Conservation (phyloP, 2,113 vertebrate genomes). For the Thunnus thynnus region DNA sequence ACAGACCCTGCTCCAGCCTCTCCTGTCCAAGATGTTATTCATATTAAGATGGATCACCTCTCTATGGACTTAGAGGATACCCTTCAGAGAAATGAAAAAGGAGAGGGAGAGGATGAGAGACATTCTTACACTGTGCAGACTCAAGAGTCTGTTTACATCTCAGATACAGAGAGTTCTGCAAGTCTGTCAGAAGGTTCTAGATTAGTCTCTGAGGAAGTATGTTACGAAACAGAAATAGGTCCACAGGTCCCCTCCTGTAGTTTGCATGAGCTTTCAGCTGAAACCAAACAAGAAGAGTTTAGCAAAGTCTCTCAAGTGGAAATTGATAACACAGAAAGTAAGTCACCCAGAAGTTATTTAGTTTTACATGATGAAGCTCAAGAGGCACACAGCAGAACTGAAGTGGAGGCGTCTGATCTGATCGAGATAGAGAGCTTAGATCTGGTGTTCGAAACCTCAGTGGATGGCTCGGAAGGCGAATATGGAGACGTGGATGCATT, state of each 20-base stretch:
- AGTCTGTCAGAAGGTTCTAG: background rate
- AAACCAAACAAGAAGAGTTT: slow-evolving; percentile 16
- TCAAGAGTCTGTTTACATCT: slow-evolving; percentile 12
- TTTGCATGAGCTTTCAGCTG: background rate
- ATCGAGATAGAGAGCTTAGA: slow-evolving; percentile 42
- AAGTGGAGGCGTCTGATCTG: background rate
- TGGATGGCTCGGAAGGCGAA: slow-evolving; percentile 61
- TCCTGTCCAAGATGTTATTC: slow-evolving; percentile 1
- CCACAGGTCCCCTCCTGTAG: accelerated
- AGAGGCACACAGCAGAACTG: background rate
- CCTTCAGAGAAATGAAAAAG: background rate
- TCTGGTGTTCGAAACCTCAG: slow-evolving; percentile 65
- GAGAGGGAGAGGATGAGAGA: background rate
- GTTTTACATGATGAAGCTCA: background rate
- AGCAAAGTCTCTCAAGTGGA: background rate
- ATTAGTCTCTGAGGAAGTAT: slow-evolving; percentile 20
- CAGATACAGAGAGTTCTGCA: slow-evolving; percentile 19
- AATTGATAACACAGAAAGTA: background rate
- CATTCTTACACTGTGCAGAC: slow-evolving; percentile 7
- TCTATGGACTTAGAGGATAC: background rate
- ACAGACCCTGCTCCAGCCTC: background rate
- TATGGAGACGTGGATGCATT: slow-evolving; percentile 53
- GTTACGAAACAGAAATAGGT: slow-evolving; percentile 37
- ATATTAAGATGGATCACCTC: slow-evolving; percentile 15
- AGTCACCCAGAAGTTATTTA: background rate